Percentiles rank a stretch among this genome's conserved stretches.
Evolutionary conservation across 2,113 vertebrate genomes (phyloP).

Genomic region (Archocentrus centrarchus): DNA sequence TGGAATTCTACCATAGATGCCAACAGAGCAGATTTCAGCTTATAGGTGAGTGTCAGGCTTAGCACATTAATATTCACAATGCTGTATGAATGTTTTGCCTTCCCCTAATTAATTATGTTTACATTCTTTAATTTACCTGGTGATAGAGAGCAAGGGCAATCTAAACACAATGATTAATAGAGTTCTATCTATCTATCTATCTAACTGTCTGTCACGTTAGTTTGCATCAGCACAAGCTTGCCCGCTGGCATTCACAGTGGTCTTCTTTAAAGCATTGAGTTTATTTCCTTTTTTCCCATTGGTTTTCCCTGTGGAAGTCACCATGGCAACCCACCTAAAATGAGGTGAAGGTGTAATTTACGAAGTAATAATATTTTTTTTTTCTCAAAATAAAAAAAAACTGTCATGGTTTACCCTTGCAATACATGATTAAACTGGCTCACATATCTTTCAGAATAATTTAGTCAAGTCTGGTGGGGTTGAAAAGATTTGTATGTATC

Average conservation of each 20-base stretch:
- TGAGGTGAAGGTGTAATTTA: conserved; percentile 49
- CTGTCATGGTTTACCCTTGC: conserved; percentile 27
- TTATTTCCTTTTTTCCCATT: conserved; percentile 57
- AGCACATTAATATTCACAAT: conserved; percentile 2
- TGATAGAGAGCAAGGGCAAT: not conserved
- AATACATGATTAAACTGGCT: conserved; percentile 55
- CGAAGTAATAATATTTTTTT: conserved; percentile 45
- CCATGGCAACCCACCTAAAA: conserved; percentile 64
- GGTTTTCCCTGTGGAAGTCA: conserved; percentile 42
- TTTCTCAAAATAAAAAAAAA: conserved; percentile 39
- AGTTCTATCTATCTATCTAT: not conserved
- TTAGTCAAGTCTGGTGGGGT: conserved; percentile 50
- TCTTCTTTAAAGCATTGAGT: conserved; percentile 44
- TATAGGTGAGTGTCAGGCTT: not conserved
- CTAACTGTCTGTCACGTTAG: conserved; percentile 29
- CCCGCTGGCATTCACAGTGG: conserved; percentile 34
- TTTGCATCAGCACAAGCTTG: conserved; percentile 43
- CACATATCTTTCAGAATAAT: conserved; percentile 61
- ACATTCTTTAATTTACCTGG: conserved; percentile 8
- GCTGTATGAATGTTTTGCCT: not conserved
- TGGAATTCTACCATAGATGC: not conserved
- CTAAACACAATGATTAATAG: not conserved
- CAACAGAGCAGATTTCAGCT: not conserved
- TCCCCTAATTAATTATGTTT: conserved; percentile 11
- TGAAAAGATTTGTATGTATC: conserved; percentile 66